phyloP scores from a whole-genome alignment of 2,113 vertebrate species.

The Lota lota region DNA sequence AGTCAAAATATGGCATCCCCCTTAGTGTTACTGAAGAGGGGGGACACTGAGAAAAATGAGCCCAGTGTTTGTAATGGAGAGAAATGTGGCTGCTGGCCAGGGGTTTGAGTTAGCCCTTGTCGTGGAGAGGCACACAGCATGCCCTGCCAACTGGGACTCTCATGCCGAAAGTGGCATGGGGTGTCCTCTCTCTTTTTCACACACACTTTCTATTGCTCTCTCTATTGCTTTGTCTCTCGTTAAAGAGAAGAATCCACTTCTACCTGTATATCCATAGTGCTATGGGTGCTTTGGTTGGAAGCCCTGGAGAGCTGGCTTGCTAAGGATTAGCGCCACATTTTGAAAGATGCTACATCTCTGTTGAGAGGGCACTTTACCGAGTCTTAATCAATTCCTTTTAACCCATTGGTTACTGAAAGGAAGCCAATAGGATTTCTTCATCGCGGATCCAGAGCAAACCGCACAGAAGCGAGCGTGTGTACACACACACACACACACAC shows the following conservation, averaged over 20 bases:
- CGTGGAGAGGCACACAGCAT: conserved; percentile 66
- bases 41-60: conserved; percentile 57
- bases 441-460: not conserved
- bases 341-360: conserved; percentile 43
- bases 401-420: conserved; percentile 34
- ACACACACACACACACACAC: not conserved
- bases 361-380: conserved; percentile 38
- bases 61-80: conserved; percentile 71
- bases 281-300: not conserved
- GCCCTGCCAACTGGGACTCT: conserved; percentile 67
- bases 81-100: conserved; percentile 68
- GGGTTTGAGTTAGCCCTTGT: conserved; percentile 71
- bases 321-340: conserved; percentile 32
- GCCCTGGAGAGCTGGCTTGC: not conserved
- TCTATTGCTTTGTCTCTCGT: not conserved
- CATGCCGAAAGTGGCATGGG: conserved; percentile 54
- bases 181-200: conserved; percentile 18
- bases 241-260: conserved; percentile 50
- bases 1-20: conserved; percentile 60
- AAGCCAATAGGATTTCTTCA: conserved; percentile 25
- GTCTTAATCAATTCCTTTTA: conserved; percentile 46
- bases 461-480: not conserved
- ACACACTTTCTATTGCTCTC: conserved; percentile 10
- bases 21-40: conserved; percentile 45
- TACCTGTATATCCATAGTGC: conserved; percentile 5